Evolutionary conservation across 2,797 vertebrate genomes (phyloP).

Genomic region (Chaetodon trifasciatus): DNA sequence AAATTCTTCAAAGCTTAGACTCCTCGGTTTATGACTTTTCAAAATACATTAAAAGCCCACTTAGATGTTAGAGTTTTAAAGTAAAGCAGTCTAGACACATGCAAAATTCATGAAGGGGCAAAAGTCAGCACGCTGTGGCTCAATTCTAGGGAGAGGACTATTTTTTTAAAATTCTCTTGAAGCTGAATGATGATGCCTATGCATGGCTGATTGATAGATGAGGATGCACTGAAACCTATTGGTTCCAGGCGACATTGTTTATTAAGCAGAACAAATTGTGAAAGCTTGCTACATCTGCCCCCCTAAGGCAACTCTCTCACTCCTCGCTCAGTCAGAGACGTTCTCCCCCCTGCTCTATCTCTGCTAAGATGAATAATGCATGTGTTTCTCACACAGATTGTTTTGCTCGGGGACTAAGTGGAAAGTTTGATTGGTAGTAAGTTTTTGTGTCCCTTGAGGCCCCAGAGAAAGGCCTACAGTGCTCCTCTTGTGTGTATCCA

Average conservation of each 20-base stretch:
- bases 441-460: slow-evolving; percentile 66
- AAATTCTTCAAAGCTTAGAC: slow-evolving; percentile 8
- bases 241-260: slow-evolving; percentile 69
- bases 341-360: slow-evolving; percentile 51
- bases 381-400: slow-evolving; percentile 69
- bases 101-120: slow-evolving; percentile 39
- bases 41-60: slow-evolving; percentile 16
- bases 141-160: not conserved
- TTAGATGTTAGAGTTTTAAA: not conserved
- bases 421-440: slow-evolving; percentile 76
- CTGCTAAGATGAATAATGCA: slow-evolving; percentile 77
- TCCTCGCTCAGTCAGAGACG: slow-evolving; percentile 55
- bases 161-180: slow-evolving; percentile 17
- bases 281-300: slow-evolving; percentile 71
- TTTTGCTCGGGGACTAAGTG: slow-evolving; percentile 78
- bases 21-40: slow-evolving; percentile 4
- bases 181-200: slow-evolving; percentile 37
- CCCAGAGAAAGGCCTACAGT: slow-evolving; percentile 50
- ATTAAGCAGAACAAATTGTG: slow-evolving; percentile 79
- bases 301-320: slow-evolving; percentile 54
- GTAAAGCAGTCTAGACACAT: slow-evolving; percentile 23
- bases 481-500: slow-evolving; percentile 61
- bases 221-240: slow-evolving; percentile 52
- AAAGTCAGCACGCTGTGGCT: slow-evolving; percentile 23
- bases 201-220: slow-evolving; percentile 62